Evolutionary conservation across 2,797 vertebrate species (phyloP).

Genomic region (Tiaroga cobitis): DNA sequence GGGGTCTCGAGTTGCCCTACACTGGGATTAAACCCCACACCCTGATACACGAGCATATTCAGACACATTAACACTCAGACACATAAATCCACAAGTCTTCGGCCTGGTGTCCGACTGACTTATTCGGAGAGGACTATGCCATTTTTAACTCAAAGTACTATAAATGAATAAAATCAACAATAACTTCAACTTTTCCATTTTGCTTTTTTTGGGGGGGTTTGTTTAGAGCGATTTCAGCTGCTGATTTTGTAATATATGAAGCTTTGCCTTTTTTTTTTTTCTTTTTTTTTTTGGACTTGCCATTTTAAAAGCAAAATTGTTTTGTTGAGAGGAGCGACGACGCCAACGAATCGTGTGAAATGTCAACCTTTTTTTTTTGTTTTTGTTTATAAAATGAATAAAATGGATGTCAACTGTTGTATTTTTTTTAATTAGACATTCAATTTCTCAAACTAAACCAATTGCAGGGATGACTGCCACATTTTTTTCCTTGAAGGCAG

Average conservation of each 20-base stretch:
- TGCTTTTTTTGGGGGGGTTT: slow-evolving; percentile 54
- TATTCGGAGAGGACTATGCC: slow-evolving; percentile 75
- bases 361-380: slow-evolving; percentile 61
- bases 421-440: slow-evolving; percentile 80
- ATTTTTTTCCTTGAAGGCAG: slow-evolving; percentile 83
- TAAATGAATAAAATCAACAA: slow-evolving; percentile 61
- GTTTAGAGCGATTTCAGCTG: slow-evolving; percentile 61
- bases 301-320: slow-evolving; percentile 68
- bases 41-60: slow-evolving; percentile 58
- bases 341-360: slow-evolving; percentile 68
- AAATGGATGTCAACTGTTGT: slow-evolving; percentile 73
- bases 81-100: slow-evolving; percentile 63
- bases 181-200: slow-evolving; percentile 57
- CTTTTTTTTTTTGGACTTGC: slow-evolving; percentile 71
- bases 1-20: slow-evolving; percentile 53
- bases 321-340: slow-evolving; percentile 63
- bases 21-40: slow-evolving; percentile 62
- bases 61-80: slow-evolving; percentile 41
- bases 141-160: slow-evolving; percentile 65
- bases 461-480: slow-evolving; percentile 95
- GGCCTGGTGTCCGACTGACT: slow-evolving; percentile 59
- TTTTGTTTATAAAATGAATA: slow-evolving; percentile 70
- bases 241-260: slow-evolving; percentile 65
- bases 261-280: slow-evolving; percentile 67
- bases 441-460: slow-evolving; percentile 79